A percentile compares a stretch with the other conserved stretches of the same genome.
Conservation (phyloP, 2,113 vertebrate species). For the Platysternon megacephalum region DNA sequence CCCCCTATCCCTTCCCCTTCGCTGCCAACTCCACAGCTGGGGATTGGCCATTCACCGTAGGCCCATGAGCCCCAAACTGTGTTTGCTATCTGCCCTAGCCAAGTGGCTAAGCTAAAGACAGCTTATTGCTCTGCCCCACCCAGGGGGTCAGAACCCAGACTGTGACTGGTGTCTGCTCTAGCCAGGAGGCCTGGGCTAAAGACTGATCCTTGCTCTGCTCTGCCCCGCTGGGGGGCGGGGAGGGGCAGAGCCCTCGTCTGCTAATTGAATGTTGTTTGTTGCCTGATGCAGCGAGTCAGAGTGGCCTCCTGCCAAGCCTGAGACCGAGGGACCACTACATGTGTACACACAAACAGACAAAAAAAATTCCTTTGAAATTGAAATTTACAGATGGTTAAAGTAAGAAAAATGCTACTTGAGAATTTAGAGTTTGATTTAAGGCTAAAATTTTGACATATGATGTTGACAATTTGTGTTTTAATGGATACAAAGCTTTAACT, state of each 20-base stretch:
- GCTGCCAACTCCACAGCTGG: background rate
- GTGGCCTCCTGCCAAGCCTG: background rate
- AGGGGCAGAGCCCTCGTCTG: background rate
- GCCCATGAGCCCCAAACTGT: background rate
- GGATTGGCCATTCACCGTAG: background rate
- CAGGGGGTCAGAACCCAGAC: too few relatives aligned
- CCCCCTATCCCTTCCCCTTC: background rate
- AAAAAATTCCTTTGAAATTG: background rate
- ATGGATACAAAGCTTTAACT: background rate
- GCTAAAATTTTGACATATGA: background rate
- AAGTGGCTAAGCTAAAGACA: background rate
- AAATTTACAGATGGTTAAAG: background rate
- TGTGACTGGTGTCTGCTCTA: too few relatives aligned
- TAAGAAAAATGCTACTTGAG: background rate
- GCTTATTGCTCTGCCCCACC: background rate
- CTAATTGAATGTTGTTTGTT: background rate
- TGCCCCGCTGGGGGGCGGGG: too few relatives aligned
- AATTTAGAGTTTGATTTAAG: background rate
- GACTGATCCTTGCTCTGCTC: too few relatives aligned
- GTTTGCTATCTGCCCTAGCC: too few relatives aligned
- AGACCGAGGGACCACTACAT: background rate
- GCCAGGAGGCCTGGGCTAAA: too few relatives aligned
- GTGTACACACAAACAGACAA: background rate
- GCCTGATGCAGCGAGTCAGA: background rate
- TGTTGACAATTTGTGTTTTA: background rate